Conservation (phyloP, 2,113 vertebrate genomes). For the Coregonus clupeaformis region DNA sequence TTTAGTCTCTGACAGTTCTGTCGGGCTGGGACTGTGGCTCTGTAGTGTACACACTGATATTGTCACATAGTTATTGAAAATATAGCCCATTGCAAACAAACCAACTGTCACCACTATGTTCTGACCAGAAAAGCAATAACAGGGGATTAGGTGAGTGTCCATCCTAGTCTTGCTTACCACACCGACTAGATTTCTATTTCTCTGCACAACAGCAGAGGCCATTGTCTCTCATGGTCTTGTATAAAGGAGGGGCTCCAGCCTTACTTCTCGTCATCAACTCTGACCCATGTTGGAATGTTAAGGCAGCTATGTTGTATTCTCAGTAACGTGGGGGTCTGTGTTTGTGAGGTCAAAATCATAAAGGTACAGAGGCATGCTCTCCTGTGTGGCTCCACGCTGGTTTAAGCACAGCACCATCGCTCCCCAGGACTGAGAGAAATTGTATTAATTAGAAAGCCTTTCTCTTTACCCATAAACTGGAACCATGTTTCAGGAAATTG, state of each 20-base stretch:
- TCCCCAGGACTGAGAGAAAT: background rate
- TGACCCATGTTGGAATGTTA: background rate
- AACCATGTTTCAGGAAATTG: conserved; percentile 1
- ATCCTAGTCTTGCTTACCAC: conserved; percentile 9
- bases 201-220: too few species aligned
- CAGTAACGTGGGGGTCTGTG: background rate
- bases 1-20: conserved; percentile 16
- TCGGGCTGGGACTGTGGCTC: conserved; percentile 45
- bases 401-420: background rate
- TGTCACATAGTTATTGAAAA: conserved; percentile 54
- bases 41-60: conserved; percentile 32
- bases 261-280: too few species aligned
- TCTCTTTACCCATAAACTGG: background rate
- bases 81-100: conserved; percentile 49
- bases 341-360: background rate
- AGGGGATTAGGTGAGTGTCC: conserved; percentile 37
- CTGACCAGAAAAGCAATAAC: conserved; percentile 51
- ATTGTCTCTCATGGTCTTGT: too few species aligned
- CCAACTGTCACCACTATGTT: conserved; percentile 18
- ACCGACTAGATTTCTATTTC: too few species aligned
- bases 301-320: background rate
- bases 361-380: background rate
- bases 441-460: background rate
- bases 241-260: too few species aligned
- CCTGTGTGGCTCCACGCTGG: background rate